Evolutionary conservation across 2,888 invertebrate species (phyloP), one percentile per base, ranked within the genome.

Genomic region (Tinea trinotella): DNA sequence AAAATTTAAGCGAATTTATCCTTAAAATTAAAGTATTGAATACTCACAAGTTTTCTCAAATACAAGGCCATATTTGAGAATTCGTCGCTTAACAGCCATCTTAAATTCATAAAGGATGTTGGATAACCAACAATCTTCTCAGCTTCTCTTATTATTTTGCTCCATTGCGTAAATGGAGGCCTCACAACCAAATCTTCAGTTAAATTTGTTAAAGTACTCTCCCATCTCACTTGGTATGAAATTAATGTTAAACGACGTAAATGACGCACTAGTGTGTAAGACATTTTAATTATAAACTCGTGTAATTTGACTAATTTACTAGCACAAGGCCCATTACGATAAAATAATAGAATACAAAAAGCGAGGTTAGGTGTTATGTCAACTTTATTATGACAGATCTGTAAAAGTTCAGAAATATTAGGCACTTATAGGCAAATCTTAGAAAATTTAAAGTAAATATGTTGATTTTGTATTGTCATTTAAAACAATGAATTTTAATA

Each of bases 41-140:
- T 64, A 75, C 83, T 83, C 63, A 87, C 87, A 58, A 87, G 77
- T 71, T 86, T 86, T 7, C 86, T 76, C 57, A 87, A 74, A 71
- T 87, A 85, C 79, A 85, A 76, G 40, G 87, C 87, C 64, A 88
- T 74, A 81, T 89, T 89, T 57, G 88, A 88, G 65, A 89, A 88
- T 82, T 89, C 89, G 67, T 89, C 89, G 69, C 88, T 88, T 60
- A 89, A 80, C 63, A 89, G 73, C 89, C 89, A 89, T 73, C 88
- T 76, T 63, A 88, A 75, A 68, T 87, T 88, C 83, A 87, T 87
- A 64, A 87, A 88, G 58, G 88, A 88, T 68, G 89, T 88, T 59
- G 89, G 89, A 74, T 89, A 80, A 62, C 87, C 84, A 54, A 86
- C 87, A 59, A 87, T 79, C 60, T 84, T 85, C 58, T 87, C 87